A percentile compares a stretch with the other conserved stretches of the same genome.
Evolutionary conservation across 2,888 invertebrate genomes (phyloP).

Genomic region (Ophion costatus): DNA sequence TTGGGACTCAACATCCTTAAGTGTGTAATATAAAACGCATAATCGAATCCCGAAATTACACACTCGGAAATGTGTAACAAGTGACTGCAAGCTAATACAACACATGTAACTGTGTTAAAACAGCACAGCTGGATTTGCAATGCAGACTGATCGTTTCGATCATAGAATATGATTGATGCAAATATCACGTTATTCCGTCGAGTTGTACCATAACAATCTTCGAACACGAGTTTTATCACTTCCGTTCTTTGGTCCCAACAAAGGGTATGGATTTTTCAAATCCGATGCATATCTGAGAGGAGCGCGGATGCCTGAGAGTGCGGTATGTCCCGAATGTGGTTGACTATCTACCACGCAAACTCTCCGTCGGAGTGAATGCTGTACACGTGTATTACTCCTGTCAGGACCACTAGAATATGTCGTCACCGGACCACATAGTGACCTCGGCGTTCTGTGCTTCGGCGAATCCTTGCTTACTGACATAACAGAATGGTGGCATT

Average conservation of each 20-base stretch:
- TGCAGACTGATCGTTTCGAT: too few species aligned
- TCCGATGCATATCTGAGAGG: slow-evolving; percentile 1
- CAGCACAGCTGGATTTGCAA: too few species aligned
- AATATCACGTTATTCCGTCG: neutral
- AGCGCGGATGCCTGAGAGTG: slow-evolving; percentile 1
- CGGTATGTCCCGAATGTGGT: slow-evolving; percentile 30
- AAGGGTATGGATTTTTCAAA: neutral
- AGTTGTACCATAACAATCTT: too few species aligned
- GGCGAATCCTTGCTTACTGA: slow-evolving; percentile 17
- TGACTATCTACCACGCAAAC: slow-evolving; percentile 21
- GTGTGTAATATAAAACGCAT: too few species aligned
- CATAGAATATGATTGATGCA: too few species aligned
- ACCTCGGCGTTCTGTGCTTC: slow-evolving; percentile 39
- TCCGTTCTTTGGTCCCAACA: neutral
- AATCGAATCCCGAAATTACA: too few species aligned
- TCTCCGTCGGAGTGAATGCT: slow-evolving; percentile 6
- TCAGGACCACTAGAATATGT: slow-evolving; percentile 39
- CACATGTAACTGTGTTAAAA: too few species aligned
- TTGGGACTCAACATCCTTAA: too few species aligned
- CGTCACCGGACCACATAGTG: slow-evolving; percentile 29
- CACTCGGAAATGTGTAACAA: too few species aligned
- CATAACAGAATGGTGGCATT: neutral
- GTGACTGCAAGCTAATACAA: too few species aligned
- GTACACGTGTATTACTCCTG: slow-evolving; percentile 15
- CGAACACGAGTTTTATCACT: neutral